These are phyloP conservation scores for Heliconius erato DNA, from an alignment of 2,888 invertebrate species.

Conservation along the genomic window DNA sequence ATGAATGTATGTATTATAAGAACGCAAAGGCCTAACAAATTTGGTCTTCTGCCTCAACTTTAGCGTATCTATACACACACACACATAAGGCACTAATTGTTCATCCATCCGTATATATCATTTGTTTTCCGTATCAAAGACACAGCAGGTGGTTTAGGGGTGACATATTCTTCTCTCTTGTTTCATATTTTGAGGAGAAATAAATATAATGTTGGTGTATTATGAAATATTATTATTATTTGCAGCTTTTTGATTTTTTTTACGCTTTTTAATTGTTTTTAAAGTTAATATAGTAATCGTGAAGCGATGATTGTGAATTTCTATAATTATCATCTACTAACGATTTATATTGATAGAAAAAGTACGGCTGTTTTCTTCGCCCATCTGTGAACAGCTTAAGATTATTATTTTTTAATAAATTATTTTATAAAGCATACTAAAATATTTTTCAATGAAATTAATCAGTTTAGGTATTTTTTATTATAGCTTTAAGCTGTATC, in stretches of 20 bases:
- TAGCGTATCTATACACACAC: not conserved
- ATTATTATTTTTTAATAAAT: no score
- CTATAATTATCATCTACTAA: no score
- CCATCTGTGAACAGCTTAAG: no score
- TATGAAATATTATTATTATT: not conserved
- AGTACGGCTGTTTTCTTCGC: no score
- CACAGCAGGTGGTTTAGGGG: conserved; percentile 64
- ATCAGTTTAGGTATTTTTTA: no score
- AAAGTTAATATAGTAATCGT: no score
- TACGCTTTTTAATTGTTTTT: no score
- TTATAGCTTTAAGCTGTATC: no score
- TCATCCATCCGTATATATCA: conserved; percentile 61
- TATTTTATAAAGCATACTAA: no score
- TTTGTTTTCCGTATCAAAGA: conserved; percentile 71
- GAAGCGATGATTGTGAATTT: no score
- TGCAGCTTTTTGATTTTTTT: not conserved
- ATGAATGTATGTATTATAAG: not conserved
- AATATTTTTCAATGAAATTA: no score
- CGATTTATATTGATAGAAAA: no score
- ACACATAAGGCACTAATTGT: conserved; percentile 64
- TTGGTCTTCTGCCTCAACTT: conserved; percentile 20
- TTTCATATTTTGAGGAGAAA: conserved; percentile 31
- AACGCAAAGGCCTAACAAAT: not conserved
- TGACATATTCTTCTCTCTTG: conserved; percentile 53
- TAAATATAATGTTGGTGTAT: not conserved